phyloP scores from a whole-genome alignment of 2,797 vertebrate species.

The Manis javanica region DNA sequence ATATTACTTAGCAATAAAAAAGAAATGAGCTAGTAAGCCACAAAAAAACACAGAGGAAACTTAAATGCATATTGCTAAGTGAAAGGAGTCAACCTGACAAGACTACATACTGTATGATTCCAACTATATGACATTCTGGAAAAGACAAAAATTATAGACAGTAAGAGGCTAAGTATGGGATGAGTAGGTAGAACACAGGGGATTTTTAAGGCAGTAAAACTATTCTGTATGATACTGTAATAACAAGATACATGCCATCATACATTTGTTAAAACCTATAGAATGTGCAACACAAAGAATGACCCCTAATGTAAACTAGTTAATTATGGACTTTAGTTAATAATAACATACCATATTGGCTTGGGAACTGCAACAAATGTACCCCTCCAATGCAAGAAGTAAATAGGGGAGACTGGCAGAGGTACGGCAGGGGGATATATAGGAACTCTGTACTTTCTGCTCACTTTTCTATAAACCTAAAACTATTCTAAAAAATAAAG shows the following conservation, averaged over 20 bases:
- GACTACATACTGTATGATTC: neutral
- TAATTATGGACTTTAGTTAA: neutral
- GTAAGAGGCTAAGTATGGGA: neutral
- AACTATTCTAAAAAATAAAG: neutral
- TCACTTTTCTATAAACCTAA: neutral
- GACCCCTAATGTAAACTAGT: neutral
- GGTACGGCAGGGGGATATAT: neutral
- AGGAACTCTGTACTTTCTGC: neutral
- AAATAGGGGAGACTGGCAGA: neutral
- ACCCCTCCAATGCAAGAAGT: neutral
- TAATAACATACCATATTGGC: neutral
- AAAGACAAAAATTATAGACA: slow-evolving; percentile 21
- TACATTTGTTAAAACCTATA: neutral
- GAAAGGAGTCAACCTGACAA: neutral
- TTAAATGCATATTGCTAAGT: slow-evolving; percentile 17
- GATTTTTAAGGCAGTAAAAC: neutral
- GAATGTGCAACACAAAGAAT: neutral
- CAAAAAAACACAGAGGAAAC: neutral
- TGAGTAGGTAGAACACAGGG: neutral
- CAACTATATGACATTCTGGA: neutral
- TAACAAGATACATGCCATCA: neutral
- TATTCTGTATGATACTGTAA: neutral
- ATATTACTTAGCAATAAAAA: neutral
- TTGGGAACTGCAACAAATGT: neutral
- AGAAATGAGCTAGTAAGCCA: neutral